Evolutionary conservation across 2,888 invertebrate species (phyloP), one percentile per base, ranked within the genome.

Genomic region (Eupithecia insigniata): DNA sequence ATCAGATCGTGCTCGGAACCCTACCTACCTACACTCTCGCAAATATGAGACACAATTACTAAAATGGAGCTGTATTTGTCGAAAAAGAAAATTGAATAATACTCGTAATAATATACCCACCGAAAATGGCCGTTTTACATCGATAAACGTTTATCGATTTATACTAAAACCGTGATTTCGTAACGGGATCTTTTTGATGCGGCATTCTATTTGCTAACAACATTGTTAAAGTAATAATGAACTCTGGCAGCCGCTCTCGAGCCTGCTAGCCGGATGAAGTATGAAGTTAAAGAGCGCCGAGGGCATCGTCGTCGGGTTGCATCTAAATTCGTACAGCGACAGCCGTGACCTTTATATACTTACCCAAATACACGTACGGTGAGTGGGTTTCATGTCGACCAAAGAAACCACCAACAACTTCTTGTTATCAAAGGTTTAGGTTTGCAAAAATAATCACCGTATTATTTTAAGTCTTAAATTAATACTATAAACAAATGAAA

Each of bases 1-100:
- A 74, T 76, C 72, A 65, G 66, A 76, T 76, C 76, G 70, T 66
- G 70, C 69, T 74, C 43, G 66, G 66, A 71, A 67, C 69, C 69
- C 43, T 69, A n/a, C n/a, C n/a, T n/a, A n/a, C n/a, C n/a, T n/a
- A 75, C 64, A 75, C 75, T 76, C 60, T 77, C 39, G 62, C 66
- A 67, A 75, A 67, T 70, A 66, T 67, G 67, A 67, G 60, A 73
- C 61, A 70, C 66, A 64, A 66, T 69, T 76, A 55, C 64, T 64
- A 36, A 64, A 64, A 34, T 36, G 34, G 34, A 34, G 22, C 22
- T 36, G 36, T 64, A 34, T 64, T 64, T 64, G 34, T 36, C 36
- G 64, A 16, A 34, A 64, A 39, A 36, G n/a, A 36, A 36, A 62
- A 34, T 36, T 22, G 14, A 64, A 64, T 64, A 64, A 64, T 22